Percentiles rank a stretch among this genome's conserved stretches.
These are phyloP conservation scores for Neogale vison DNA, from an alignment of 2,113 vertebrate species.

Conservation along the genomic window DNA sequence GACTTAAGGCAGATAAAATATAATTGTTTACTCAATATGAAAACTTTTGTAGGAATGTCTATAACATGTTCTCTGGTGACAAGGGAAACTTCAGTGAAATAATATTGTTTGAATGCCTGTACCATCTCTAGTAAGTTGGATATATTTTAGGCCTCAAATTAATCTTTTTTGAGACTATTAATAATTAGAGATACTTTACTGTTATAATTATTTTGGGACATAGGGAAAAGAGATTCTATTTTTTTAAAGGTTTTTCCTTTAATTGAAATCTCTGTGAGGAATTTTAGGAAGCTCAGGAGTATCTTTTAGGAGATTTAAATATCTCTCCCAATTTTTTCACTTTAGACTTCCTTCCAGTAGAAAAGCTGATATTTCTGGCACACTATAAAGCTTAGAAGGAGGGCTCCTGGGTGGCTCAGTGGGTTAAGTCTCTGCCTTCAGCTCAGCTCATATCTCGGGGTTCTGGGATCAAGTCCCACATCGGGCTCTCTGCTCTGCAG, in stretches of 20 bases:
- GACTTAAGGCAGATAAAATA: neutral
- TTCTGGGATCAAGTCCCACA: too few relatives aligned
- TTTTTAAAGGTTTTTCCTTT: neutral
- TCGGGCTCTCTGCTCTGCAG: too few relatives aligned
- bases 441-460: too few relatives aligned
- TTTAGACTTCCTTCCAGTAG: slow-evolving; percentile 8
- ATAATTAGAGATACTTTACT: neutral
- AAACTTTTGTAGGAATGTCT: neutral
- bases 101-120: neutral
- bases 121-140: neutral
- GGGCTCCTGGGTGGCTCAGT: too few relatives aligned
- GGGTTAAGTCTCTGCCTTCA: too few relatives aligned
- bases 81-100: neutral
- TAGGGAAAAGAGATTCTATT: neutral
- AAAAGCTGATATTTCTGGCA: slow-evolving; percentile 1
- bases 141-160: neutral
- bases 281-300: neutral
- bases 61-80: neutral
- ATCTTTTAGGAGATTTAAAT: neutral
- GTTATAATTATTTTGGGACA: neutral
- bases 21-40: neutral
- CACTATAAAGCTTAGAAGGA: neutral
- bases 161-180: neutral
- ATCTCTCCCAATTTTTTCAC: neutral
- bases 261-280: neutral